Base-by-base conservation (phyloP, 53 echinoderm and acorn worm species). In the Holothuria leucospilota region DNA sequence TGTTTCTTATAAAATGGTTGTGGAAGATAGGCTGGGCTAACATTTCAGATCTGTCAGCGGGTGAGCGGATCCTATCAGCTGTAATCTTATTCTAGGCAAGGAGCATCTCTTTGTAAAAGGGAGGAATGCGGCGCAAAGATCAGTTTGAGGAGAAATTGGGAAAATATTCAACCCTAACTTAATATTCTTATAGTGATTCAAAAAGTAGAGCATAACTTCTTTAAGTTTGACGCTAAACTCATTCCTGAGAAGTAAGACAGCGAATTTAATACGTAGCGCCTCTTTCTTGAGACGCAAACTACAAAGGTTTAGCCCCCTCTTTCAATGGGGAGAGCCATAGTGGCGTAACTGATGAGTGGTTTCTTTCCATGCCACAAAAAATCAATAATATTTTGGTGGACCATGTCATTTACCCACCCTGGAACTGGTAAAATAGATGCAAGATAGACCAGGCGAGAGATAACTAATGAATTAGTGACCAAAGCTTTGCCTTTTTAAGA, bases 301-400 rank as follows among this genome's bases (percentile, higher is more conserved):
- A 30, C 10, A 71, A 40, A 71, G 29, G 34, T 29, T 34, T 71
- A 34, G 34, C 71, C 71, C 34, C 71, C 71, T 71, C 39, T 71
- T 20, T 71, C 71, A 12, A 21, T 34, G 27, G 71, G 71, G 13
- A 71, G 71, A 39, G 29, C 12, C 38, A 34, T 16, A 15, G 39
- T 20, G 39, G 14, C 71, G 12, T 15, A 71, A 13, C 34, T 40
- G 34, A 71, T 71, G 11, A 30, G 38, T 12, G 39, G 40, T 29
- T 29, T 71, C 34, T 71, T 71, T 21, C 38, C 71, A 20, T 40
- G 29, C 71, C 71, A 30, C 29, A 71, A 14, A 40, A 71, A 39
- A 14, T 26, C 39, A 4, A 15, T 66, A 71, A 71, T 71, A 12
- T 40, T 20, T 2, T 30, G 9, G 12, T 71, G 29, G 38, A 71